Evolutionary conservation across 2,113 vertebrate genomes (phyloP).

Genomic region (Gracilinanus agilis): DNA sequence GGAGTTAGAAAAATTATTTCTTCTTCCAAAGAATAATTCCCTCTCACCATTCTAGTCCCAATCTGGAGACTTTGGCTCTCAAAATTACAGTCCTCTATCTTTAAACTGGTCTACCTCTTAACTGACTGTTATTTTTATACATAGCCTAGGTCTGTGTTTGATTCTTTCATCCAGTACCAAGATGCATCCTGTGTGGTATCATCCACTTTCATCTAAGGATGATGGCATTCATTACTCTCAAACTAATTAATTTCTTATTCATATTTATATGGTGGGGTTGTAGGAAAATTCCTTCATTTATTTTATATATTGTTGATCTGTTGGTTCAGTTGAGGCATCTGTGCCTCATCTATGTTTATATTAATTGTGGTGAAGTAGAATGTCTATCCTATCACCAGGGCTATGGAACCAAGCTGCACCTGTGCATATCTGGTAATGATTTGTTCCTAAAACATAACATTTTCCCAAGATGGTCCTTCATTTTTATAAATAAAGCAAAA

Average conservation of each 20-base stretch:
- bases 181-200: neutral
- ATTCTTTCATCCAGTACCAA: neutral
- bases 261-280: neutral
- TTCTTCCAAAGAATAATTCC: neutral
- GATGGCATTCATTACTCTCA: neutral
- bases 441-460: neutral
- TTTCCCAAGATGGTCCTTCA: neutral
- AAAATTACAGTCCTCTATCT: too few species aligned
- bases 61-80: neutral
- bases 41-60: neutral
- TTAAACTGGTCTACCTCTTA: neutral
- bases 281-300: neutral
- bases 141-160: neutral
- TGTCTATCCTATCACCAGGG: neutral
- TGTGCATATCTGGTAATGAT: neutral
- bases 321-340: neutral
- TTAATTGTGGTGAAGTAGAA: neutral
- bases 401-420: neutral
- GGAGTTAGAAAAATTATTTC: neutral
- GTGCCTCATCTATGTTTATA: neutral
- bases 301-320: neutral
- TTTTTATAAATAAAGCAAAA: neutral
- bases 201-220: neutral
- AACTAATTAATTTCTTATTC: neutral
- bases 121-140: neutral